Base-by-base conservation (phyloP, 2,797 vertebrate species). In the Ctenopoma kingsleyae region DNA sequence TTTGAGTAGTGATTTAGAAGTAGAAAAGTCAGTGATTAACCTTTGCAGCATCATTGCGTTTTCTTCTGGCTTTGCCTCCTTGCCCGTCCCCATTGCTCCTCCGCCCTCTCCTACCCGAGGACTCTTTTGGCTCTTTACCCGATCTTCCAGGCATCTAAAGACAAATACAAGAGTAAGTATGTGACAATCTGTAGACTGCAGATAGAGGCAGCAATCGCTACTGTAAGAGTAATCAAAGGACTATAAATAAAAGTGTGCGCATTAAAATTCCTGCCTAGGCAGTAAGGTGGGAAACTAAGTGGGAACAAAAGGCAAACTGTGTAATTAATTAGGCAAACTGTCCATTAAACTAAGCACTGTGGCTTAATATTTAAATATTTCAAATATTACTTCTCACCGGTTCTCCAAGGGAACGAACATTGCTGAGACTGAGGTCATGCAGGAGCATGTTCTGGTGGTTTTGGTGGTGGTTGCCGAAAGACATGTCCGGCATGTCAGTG, bases 61-160 rank as follows among this genome's bases (percentile, higher is more conserved):
- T 99, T 89, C 97, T 93, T 93, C 97, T 94, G 90, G 95, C 94
- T 94, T 98, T 99, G 89, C 95, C 95, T 93, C 97, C 97, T 93
- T 96, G 95, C 90, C 97, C 96, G 67, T 99, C 97, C 77, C 97
- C 94, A 80, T 98, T 98, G 92, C 92, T 95, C 93, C 96, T 95
- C 86, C 96, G 96, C 48, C 94, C 94, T 95, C 96, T 96, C 93
- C 96, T 96, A 89, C 95, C 95, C 40, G 94, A 92, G 40, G 93
- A 77, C 74, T 96, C 98, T 86, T 96, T 97, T 77, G 93, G 92
- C 67, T 95, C 96, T 92, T 95, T 96, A 55, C 90, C 93, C 27
- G 93, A 85, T 93, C 96, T 93, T 85, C 83, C 92, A 60, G 94
- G 90, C 74, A 95, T 92, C 93, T 96, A 76, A 64, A 44, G 43